These are phyloP conservation scores for Bettongia penicillata DNA, from an alignment of 2,113 vertebrate genomes.

Conservation along the genomic window DNA sequence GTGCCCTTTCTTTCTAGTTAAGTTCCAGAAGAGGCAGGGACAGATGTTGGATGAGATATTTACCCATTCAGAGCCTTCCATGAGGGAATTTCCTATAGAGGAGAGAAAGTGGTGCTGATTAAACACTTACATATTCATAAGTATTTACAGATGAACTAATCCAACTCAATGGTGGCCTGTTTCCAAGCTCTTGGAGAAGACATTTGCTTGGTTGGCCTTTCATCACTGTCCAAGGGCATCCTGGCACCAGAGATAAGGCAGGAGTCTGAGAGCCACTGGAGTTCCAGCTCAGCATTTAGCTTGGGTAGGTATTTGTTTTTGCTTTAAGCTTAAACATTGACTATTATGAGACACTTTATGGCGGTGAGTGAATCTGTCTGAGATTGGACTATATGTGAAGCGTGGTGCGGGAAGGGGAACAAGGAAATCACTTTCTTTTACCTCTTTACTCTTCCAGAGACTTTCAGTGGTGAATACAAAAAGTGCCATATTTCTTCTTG, in stretches of 20 bases:
- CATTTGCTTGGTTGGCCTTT: not conserved
- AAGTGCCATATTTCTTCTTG: conserved; percentile 27
- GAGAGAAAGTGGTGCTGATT: conserved; percentile 27
- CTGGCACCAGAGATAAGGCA: not conserved
- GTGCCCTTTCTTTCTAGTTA: conserved; percentile 52
- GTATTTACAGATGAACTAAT: conserved; percentile 49
- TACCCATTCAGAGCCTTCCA: conserved; percentile 41
- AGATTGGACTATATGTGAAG: not conserved
- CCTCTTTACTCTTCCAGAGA: not conserved
- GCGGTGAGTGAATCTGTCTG: not conserved
- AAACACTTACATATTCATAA: conserved; percentile 61
- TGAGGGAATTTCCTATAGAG: conserved; percentile 29
- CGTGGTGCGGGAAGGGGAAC: not conserved
- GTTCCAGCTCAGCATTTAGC: not conserved
- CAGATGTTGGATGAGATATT: conserved; percentile 56
- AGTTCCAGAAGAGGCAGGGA: conserved; percentile 56
- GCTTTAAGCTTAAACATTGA: not conserved
- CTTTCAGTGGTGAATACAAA: conserved; percentile 55
- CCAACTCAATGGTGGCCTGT: not conserved
- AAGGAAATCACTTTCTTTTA: conserved; percentile 14
- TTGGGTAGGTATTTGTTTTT: not conserved
- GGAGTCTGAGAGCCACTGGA: not conserved
- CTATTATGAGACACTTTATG: not conserved
- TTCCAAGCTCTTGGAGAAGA: not conserved
- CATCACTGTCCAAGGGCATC: not conserved